These are phyloP conservation scores for Harpalus rufipes DNA, from an alignment of 2,888 invertebrate species.

Conservation along the genomic window DNA sequence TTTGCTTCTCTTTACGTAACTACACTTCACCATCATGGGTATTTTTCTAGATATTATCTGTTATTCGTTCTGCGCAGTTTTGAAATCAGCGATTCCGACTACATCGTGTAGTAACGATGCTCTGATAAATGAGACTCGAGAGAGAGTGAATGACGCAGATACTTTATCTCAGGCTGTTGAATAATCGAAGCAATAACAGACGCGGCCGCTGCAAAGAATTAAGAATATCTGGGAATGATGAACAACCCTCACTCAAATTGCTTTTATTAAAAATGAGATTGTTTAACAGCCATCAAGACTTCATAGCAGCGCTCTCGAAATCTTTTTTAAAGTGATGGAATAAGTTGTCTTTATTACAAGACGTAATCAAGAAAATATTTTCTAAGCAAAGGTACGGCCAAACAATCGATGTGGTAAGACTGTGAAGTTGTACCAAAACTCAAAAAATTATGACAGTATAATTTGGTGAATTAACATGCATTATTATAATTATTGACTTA, in stretches of 20 bases:
- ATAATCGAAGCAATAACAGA: slow-evolving; percentile 63
- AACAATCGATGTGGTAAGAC: too few relatives aligned
- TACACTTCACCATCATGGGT: too few relatives aligned
- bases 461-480: too few relatives aligned
- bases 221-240: slow-evolving; percentile 55
- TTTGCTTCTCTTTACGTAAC: too few relatives aligned
- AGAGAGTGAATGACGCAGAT: slow-evolving; percentile 53
- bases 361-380: not conserved
- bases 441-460: too few relatives aligned
- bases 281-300: slow-evolving; percentile 26
- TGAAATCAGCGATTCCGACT: not conserved
- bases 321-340: not conserved
- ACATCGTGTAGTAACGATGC: slow-evolving; percentile 12
- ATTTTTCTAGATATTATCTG: too few relatives aligned
- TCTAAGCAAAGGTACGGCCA: not conserved
- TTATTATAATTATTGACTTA: too few relatives aligned
- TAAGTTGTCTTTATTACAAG: not conserved
- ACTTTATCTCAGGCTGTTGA: slow-evolving; percentile 56
- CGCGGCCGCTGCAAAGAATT: slow-evolving; percentile 48
- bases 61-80: not conserved
- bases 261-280: slow-evolving; percentile 60
- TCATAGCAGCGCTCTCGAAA: slow-evolving; percentile 11
- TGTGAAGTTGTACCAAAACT: too few relatives aligned
- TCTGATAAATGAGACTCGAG: slow-evolving; percentile 58
- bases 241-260: slow-evolving; percentile 53